These are phyloP conservation scores for Sesamia nonagrioides DNA, from an alignment of 1,140 invertebrate species.

Conservation along the genomic window DNA sequence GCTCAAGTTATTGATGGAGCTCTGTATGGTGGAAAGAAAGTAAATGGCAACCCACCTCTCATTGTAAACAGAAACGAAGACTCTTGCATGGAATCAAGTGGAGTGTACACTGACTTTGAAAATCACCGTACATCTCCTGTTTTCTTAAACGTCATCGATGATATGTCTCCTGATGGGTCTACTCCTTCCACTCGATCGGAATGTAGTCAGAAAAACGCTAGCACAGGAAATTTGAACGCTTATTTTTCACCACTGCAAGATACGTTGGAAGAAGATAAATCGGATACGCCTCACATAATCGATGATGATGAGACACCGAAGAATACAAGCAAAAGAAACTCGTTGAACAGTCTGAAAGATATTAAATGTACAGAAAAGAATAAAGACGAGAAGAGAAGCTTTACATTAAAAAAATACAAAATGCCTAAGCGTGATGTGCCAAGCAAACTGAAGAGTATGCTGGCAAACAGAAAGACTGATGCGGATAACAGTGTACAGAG, in stretches of 20 bases:
- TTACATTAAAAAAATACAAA: constrained; percentile 91
- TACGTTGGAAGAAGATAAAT: constrained; percentile 67
- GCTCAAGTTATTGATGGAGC: constrained; percentile 95
- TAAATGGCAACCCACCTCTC: constrained; percentile 82
- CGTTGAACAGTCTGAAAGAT: constrained; percentile 80
- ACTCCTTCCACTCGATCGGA: constrained; percentile 86
- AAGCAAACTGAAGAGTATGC: constrained; percentile 92
- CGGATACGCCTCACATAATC: constrained; percentile 61
- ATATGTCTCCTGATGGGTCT: constrained; percentile 88
- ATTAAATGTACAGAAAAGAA: constrained; percentile 72
- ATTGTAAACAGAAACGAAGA: constrained; percentile 88
- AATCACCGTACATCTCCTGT: constrained; percentile 88
- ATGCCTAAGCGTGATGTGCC: constrained; percentile 92
- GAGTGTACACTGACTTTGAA: constrained; percentile 95
- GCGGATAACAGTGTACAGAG: constrained; percentile 83
- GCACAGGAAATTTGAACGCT: constrained; percentile 66
- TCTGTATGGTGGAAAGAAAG: constrained; percentile 91
- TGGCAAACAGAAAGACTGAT: constrained; percentile 86
- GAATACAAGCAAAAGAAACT: constrained; percentile 82
- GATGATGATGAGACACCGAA: constrained; percentile 77
- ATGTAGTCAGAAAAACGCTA: constrained; percentile 80
- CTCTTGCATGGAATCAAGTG: constrained; percentile 94
- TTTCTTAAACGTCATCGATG: constrained; percentile 85
- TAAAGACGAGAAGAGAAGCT: constrained; percentile 88
- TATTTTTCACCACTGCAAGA: constrained; percentile 74